Conservation (phyloP, 2,888 invertebrate species). For the Ectemnius continuus region DNA sequence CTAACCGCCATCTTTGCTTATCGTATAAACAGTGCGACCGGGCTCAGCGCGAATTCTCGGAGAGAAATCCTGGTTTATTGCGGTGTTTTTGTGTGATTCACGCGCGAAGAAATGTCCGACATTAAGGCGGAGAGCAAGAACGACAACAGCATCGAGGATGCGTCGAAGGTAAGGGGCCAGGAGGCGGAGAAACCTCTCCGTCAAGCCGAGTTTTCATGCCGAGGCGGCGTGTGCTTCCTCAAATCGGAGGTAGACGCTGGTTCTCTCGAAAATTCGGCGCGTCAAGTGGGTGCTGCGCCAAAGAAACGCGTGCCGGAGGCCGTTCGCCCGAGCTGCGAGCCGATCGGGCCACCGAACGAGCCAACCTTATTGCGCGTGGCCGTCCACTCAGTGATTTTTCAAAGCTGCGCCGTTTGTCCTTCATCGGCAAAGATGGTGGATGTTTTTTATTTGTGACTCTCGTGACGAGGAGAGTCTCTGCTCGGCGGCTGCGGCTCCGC, state of each 20-base stretch:
- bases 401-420: conserved; percentile 73
- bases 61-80: conserved; percentile 70
- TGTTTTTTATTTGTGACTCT: conserved; percentile 64
- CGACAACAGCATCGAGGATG: conserved; percentile 77
- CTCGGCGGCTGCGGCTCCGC: conserved; percentile 41
- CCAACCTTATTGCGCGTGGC: conserved; percentile 45
- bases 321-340: conserved; percentile 18
- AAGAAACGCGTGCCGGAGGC: conserved; percentile 17
- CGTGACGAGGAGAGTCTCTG: conserved; percentile 60
- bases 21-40: conserved; percentile 81
- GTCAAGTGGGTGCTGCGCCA: conserved; percentile 28
- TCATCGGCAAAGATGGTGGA: conserved; percentile 75
- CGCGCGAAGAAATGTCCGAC: conserved; percentile 74
- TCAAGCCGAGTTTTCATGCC: conserved; percentile 77
- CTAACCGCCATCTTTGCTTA: conserved; percentile 82
- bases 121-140: conserved; percentile 76
- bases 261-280: conserved; percentile 61
- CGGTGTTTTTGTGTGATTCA: conserved; percentile 73
- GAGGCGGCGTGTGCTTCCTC: conserved; percentile 66
- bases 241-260: conserved; percentile 65
- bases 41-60: conserved; percentile 77
- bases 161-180: conserved; percentile 73
- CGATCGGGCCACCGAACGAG: conserved; percentile 5
- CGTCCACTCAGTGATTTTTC: conserved; percentile 61
- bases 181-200: conserved; percentile 60